Base-by-base conservation (phyloP, 1,140 invertebrate species). In the Bacillus rossius region DNA sequence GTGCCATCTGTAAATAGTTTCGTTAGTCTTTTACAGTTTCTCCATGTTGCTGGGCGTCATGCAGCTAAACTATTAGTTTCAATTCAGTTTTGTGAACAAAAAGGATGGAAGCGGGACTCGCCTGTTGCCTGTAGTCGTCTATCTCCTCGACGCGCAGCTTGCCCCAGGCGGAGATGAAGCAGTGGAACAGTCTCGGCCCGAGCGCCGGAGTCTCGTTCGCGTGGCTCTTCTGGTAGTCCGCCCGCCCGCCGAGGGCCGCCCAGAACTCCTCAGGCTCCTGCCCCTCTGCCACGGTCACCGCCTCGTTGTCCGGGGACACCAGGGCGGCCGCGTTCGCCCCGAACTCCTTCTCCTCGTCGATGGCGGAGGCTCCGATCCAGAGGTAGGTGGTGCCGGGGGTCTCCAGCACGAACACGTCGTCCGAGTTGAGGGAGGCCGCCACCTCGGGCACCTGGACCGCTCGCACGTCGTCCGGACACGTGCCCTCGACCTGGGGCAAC, bases 251-350 rank as follows among this genome's bases (percentile, higher is more conserved):
- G 2, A 92, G 66, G 14, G 79, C 75, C 10, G 78, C 74, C 89
- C 89, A 92, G 74, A 92, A 91, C 16, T 82, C 83, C 1, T 82
- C 78, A 20, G 85, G 79, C 65, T 92, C 89, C 2, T 83, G 79
- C 1, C 84, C 87, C 72, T 91, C 88, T 53, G 80, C 71, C 0
- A 91, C 67, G 10, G 75, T 69, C 22, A 73, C 72, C 1, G 78
- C 26, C 2, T 79, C 75, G 8, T 76, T 73, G 42, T 80, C 79
- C 8, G 79, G 79, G 8, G 80, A 79, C 1, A 86, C 76, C n/a
- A 75, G 59, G 4, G 68, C 63, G 7, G 79, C 74, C 43, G 86
- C 79, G 4, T 71, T 72, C 48, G 72, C 64, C 0, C 81, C 86
- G 59, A 85, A 82, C 37, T 81, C 76, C 63, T 82, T 80, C 67